These are phyloP conservation scores for Paralinhomoeus sp. DNA, from an alignment of 2,888 invertebrate species.

Conservation along the genomic window DNA sequence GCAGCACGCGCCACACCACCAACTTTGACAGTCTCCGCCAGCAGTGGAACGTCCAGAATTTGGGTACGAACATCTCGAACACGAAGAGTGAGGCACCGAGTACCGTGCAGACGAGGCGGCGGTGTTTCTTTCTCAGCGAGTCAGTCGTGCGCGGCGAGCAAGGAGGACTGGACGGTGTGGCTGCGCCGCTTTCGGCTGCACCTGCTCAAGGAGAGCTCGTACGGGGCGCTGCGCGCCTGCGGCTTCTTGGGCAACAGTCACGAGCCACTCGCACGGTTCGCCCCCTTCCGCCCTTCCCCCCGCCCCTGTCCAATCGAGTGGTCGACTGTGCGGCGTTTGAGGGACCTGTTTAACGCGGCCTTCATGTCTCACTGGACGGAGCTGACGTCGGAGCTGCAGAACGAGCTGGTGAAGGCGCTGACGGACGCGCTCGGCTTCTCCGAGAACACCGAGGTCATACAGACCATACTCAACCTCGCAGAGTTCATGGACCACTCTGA, in stretches of 20 bases:
- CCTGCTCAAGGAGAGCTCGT: slow-evolving; percentile 75
- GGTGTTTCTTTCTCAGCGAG: too few species aligned
- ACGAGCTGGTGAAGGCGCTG: background rate
- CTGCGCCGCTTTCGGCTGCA: slow-evolving; percentile 83
- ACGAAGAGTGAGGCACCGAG: too few species aligned
- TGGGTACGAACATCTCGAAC: too few species aligned
- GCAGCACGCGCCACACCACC: too few species aligned
- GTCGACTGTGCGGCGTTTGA: too few species aligned
- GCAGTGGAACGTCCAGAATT: too few species aligned
- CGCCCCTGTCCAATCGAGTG: too few species aligned
- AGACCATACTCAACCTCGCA: slow-evolving; percentile 52
- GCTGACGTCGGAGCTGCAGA: slow-evolving; percentile 36
- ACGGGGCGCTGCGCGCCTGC: slow-evolving; percentile 76
- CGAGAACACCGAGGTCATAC: slow-evolving; percentile 16
- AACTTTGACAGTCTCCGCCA: too few species aligned
- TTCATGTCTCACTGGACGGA: slow-evolving; percentile 99
- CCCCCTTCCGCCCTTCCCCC: too few species aligned
- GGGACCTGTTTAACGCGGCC: slow-evolving; percentile 90
- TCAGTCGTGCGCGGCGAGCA: too few species aligned
- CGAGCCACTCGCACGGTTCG: slow-evolving; percentile 59
- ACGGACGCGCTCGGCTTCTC: slow-evolving; percentile 54
- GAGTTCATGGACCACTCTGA: slow-evolving; percentile 99
- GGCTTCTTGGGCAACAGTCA: slow-evolving; percentile 75
- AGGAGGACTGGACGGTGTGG: slow-evolving; percentile 58
- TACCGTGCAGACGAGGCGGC: too few species aligned